Evolutionary conservation across 1,140 invertebrate species (phyloP), one percentile per base, ranked within the genome.

Genomic region (Bombus terrestris): DNA sequence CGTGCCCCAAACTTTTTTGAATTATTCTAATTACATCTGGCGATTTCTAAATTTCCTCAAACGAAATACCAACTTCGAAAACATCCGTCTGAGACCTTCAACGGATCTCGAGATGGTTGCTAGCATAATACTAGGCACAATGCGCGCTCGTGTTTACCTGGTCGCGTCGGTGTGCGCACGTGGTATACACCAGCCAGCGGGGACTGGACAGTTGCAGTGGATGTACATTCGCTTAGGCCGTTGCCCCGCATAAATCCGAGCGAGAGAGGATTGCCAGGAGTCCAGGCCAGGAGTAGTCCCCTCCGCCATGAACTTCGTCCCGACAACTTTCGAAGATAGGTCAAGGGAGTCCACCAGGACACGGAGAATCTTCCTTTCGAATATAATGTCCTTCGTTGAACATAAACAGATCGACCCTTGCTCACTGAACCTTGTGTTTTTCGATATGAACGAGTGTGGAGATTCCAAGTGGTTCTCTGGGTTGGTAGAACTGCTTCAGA

Each of bases 171-270:
- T 71, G 75, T 68, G 78, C 62, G 62, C 83, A 79, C 80, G 85
- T 89, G 84, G 82, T 78, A 64, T 64, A 41, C 74, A 82, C 57
- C 59, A 78, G 74, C 64, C 12, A 57, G 18, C 47, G 10, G 41
- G 47, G 41, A 73, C 69, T 47, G 59, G 73, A 62, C 84, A 78
- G 88, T 64, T 83, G 80, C 87, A 64, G 66, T 86, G 80, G 83
- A 81, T 72, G 71, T 59, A 88, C 39, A 77, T 73, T 85, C 78
- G 77, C 84, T 89, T 91, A 90, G 89, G 90, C 90, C 91, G 83
- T 92, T 92, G 91, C 90, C 81, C 86, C 59, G 87, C 64, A 87
- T 91, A 90, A 90, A 92, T 90, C 87, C 72, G 72, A 86, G 62
- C 80, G 59, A 90, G 76, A 88, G 76, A 78, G 85, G 75, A 89